These are phyloP conservation scores for Masnerella sp. DNA, from an alignment of 2,888 invertebrate genomes.

Conservation along the genomic window DNA sequence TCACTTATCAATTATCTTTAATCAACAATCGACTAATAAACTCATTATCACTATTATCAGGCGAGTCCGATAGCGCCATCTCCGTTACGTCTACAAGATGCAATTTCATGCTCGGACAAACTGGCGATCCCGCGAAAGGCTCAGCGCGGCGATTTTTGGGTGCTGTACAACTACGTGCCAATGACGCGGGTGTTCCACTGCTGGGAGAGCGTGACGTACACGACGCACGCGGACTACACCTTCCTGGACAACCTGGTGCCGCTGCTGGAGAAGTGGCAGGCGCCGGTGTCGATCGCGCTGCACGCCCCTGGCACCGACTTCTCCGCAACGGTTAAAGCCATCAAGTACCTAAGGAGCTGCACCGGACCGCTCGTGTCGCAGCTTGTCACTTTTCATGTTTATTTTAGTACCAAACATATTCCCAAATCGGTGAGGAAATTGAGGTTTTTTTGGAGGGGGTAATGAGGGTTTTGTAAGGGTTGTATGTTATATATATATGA, in stretches of 20 bases:
- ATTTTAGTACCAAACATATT: conserved; percentile 91
- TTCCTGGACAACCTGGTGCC: conserved; percentile 94
- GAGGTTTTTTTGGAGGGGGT: not conserved
- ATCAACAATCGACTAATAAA: too few relatives aligned
- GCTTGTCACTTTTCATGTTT: conserved; percentile 92
- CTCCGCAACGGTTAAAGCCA: conserved; percentile 86
- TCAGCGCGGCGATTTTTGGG: conserved; percentile 92
- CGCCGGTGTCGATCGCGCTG: conserved; percentile 91
- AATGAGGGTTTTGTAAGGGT: too few relatives aligned
- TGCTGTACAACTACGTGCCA: conserved; percentile 90
- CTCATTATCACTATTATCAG: too few relatives aligned
- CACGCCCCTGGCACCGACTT: conserved; percentile 92
- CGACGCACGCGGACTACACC: conserved; percentile 94
- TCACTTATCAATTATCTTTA: too few relatives aligned
- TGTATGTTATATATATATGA: too few relatives aligned
- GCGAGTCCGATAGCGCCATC: conserved; percentile 53
- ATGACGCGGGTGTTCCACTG: conserved; percentile 84
- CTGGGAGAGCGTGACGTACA: conserved; percentile 92
- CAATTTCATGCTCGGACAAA: conserved; percentile 83
- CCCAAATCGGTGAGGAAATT: conserved; percentile 81
- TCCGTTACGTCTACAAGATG: conserved; percentile 75
- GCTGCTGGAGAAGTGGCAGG: conserved; percentile 90
- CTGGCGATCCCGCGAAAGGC: conserved; percentile 81
- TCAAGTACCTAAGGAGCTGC: conserved; percentile 89
- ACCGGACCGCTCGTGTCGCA: conserved; percentile 85